Conservation (phyloP, 2,888 invertebrate genomes). For the Cheiracanthium punctorium region DNA sequence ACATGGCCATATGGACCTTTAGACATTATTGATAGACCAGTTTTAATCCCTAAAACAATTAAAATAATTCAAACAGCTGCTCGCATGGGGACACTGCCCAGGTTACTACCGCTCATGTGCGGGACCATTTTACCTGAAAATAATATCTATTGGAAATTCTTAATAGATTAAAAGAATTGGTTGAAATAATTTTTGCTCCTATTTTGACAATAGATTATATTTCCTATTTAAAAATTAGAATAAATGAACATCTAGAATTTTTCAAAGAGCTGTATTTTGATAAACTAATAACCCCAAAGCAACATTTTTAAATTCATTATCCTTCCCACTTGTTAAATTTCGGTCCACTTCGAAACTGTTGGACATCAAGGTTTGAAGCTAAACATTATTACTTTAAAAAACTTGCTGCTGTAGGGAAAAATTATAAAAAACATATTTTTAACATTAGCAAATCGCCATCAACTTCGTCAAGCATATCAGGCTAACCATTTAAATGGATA, state of each 20-base stretch:
- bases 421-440: neutral
- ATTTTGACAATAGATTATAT: neutral
- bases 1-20: neutral
- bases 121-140: neutral
- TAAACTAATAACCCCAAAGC: neutral
- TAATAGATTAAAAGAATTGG: neutral
- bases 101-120: neutral
- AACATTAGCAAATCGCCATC: neutral
- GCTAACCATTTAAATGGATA: neutral
- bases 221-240: neutral
- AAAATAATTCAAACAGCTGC: too few species aligned
- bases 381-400: neutral
- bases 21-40: neutral
- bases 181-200: neutral
- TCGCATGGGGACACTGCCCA: neutral
- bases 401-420: neutral
- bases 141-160: neutral
- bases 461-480: neutral
- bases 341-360: slow-evolving; percentile 6
- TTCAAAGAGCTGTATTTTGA: neutral
- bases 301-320: neutral
- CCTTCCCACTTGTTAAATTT: neutral
- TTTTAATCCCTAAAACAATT: neutral
- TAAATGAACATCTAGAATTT: neutral
- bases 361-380: slow-evolving; percentile 6